Conservation (phyloP, 2,797 vertebrate genomes). For the Pipistrellus pipistrellus region DNA sequence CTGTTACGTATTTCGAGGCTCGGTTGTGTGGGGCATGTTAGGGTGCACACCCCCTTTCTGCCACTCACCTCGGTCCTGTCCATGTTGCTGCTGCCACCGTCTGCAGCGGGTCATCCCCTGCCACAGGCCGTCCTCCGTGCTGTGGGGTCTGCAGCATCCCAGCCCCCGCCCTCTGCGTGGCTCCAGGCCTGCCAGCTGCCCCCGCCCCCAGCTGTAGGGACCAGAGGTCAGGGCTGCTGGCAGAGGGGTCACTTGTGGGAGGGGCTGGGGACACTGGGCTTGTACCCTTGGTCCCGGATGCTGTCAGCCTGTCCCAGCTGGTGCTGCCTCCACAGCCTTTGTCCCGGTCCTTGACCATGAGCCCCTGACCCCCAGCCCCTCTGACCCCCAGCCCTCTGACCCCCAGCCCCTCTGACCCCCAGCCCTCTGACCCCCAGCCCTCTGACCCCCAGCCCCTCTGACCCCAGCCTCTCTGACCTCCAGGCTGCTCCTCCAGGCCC, state of each 20-base stretch:
- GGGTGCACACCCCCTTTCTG: accelerated
- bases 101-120: too few relatives aligned
- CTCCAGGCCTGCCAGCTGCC: not conserved
- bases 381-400: too few relatives aligned
- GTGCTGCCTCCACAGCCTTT: not conserved
- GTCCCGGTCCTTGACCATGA: not conserved
- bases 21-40: accelerated
- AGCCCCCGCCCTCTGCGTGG: not conserved
- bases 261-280: too few relatives aligned
- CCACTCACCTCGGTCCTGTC: accelerated
- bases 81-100: accelerated
- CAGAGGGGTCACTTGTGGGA: not conserved
- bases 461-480: too few relatives aligned
- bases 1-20: accelerated
- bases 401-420: too few relatives aligned
- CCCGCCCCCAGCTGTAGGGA: not conserved
- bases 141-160: accelerated
- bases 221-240: not conserved
- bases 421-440: too few relatives aligned
- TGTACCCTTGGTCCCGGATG: too few relatives aligned
- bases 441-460: too few relatives aligned
- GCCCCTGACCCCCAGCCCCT: not conserved
- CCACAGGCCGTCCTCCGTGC: not conserved
- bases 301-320: too few relatives aligned
- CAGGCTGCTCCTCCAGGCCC: too few relatives aligned